Base-by-base conservation (phyloP, 1,140 invertebrate species). In the Aporrectodea caliginosa region DNA sequence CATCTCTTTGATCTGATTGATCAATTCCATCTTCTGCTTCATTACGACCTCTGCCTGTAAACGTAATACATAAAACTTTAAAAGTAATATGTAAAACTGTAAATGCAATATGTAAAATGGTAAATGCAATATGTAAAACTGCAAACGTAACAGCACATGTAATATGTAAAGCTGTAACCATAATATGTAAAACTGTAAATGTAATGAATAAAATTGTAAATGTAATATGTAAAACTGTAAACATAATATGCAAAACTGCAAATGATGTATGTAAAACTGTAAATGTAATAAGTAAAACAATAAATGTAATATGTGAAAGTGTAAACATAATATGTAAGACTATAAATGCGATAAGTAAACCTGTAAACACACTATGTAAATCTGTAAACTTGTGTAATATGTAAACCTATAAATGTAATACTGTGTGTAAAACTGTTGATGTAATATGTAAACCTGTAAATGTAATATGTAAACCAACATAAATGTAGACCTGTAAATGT, bases 1-100 rank as follows among this genome's bases (percentile, higher is more conserved):
- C 83, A 87, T 84, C 1, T 87, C 88, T 74, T 86, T 81, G 16
- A 89, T 89, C 82, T 89, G 84, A 30, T 86, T 84, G 71, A 89
- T 89, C 27, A 89, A 75, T 78, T 88, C 86, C 83, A 89, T 85
- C 70, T 85, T 85, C 69, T 85, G 82, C 74, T 84, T 80, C 87
- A 89, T 88, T 69, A 88, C 87, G n/a, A 74, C 81, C 81, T 88
- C 88, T 2, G 87, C 86, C 86, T 88, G 76, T 16, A 69, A 78
- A 16, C 31, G 43, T 27, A 75, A 14, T 32, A n/a, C 27, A 1
- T 74, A 32, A 68, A 68, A 68, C 14, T 68, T 68, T 68, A 68
- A 16, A 27, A 27, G 58, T 16, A 68, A 68, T 16, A 16, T 68
- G 14, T 68, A 16, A 16, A 16, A 27, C 58, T 16, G 27, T 68